A percentile compares a stretch with the other conserved stretches of the same genome.
These are phyloP conservation scores for Gallirallus australis DNA, from an alignment of 2,797 vertebrate genomes.

Conservation along the genomic window DNA sequence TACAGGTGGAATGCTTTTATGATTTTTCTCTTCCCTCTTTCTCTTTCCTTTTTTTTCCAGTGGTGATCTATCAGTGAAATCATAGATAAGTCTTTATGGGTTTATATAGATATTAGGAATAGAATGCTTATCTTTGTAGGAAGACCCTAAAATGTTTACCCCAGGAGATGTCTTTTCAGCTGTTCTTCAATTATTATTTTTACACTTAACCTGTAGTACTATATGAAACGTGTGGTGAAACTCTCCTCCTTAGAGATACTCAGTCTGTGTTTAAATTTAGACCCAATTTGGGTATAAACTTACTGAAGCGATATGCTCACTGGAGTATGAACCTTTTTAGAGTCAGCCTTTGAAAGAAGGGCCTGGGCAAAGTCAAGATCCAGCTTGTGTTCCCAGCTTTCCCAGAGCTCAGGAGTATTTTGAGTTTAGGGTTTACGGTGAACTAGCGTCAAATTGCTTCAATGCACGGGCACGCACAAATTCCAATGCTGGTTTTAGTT, in stretches of 20 bases:
- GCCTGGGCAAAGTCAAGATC: background rate
- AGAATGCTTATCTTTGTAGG: conserved; percentile 60
- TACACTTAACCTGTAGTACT: background rate
- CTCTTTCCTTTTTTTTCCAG: background rate
- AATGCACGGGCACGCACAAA: conserved; percentile 21
- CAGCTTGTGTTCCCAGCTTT: background rate
- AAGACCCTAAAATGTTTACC: conserved; percentile 56
- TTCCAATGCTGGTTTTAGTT: conserved; percentile 57
- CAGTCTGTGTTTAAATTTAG: background rate
- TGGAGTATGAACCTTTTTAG: background rate
- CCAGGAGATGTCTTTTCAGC: conserved; percentile 53
- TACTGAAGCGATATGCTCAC: background rate
- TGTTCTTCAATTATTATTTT: conserved; percentile 59
- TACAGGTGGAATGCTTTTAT: conserved; percentile 88
- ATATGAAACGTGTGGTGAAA: background rate
- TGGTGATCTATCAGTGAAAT: conserved; percentile 70
- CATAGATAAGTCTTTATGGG: conserved; percentile 60
- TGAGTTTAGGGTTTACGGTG: conserved; percentile 19
- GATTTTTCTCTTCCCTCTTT: conserved; percentile 32
- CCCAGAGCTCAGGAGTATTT: background rate
- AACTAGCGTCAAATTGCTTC: conserved; percentile 51
- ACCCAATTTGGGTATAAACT: background rate
- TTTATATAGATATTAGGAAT: conserved; percentile 70
- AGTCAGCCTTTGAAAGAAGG: background rate
- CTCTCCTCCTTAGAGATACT: background rate